A percentile compares a stretch with the other conserved stretches of the same genome.
Evolutionary conservation across 2,888 invertebrate species (phyloP).

Genomic region (Orgyia antiqua): DNA sequence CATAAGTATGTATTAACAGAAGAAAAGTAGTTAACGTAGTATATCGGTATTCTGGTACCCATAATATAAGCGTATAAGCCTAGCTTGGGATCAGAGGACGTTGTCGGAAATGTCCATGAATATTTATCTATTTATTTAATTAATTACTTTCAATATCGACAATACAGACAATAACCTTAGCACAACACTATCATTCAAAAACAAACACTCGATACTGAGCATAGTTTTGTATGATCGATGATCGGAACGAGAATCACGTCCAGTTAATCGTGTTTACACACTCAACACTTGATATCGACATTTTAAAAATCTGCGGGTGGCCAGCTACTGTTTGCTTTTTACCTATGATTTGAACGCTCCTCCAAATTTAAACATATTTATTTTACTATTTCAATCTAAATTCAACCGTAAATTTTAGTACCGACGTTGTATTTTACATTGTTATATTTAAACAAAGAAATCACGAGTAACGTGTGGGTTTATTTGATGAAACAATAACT

Average conservation of each 20-base stretch:
- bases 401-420: conserved; percentile 3
- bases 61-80: too few relatives aligned
- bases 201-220: conserved; percentile 43
- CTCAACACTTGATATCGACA: conserved; percentile 57
- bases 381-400: conserved; percentile 5
- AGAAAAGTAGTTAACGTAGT: too few relatives aligned
- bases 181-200: conserved; percentile 35
- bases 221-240: conserved; percentile 56
- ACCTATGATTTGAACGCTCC: conserved; percentile 49
- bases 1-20: too few relatives aligned
- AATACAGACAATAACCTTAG: neutral
- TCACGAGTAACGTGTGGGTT: conserved; percentile 33
- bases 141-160: too few relatives aligned
- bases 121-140: too few relatives aligned
- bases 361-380: conserved; percentile 31
- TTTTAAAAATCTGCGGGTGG: conserved; percentile 62
- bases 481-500: conserved; percentile 47
- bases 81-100: too few relatives aligned
- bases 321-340: conserved; percentile 68
- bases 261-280: conserved; percentile 66
- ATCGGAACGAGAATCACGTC: conserved; percentile 43
- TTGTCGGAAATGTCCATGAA: too few relatives aligned
- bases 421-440: conserved; percentile 12
- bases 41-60: too few relatives aligned
- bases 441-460: conserved; percentile 19